These are phyloP conservation scores for Cistogaster globosa DNA, from an alignment of 2,888 invertebrate genomes.

Conservation along the genomic window DNA sequence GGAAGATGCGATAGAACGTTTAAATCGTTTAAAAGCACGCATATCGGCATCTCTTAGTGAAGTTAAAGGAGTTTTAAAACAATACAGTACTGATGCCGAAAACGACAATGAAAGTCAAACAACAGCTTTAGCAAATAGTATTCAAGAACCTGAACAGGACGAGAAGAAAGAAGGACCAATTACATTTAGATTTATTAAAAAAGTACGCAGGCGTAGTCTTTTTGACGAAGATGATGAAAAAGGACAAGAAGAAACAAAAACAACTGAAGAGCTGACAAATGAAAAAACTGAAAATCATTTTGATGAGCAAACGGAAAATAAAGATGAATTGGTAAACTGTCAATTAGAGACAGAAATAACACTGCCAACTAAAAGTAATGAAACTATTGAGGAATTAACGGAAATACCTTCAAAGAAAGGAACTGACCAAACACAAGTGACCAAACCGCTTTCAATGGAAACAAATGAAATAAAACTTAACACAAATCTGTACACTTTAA, in stretches of 20 bases:
- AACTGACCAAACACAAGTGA: background rate
- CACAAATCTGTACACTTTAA: slow-evolving; percentile 23
- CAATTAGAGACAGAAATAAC: background rate
- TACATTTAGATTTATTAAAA: slow-evolving; percentile 80
- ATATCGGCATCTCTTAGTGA: slow-evolving; percentile 81
- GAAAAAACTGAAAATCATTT: background rate
- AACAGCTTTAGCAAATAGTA: background rate
- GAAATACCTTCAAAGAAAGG: background rate
- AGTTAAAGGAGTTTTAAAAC: slow-evolving; percentile 81
- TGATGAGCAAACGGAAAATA: background rate
- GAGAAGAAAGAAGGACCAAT: slow-evolving; percentile 74
- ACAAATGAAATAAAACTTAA: slow-evolving; percentile 3
- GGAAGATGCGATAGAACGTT: slow-evolving; percentile 79
- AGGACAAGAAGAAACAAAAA: slow-evolving; percentile 40
- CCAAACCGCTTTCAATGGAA: background rate
- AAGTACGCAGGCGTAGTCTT: slow-evolving; percentile 79
- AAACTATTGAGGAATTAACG: background rate
- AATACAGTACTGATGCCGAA: slow-evolving; percentile 80
- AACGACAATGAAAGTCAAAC: slow-evolving; percentile 57
- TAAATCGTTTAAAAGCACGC: slow-evolving; percentile 80
- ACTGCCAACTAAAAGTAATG: background rate
- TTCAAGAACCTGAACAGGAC: slow-evolving; percentile 7
- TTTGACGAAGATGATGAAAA: slow-evolving; percentile 78
- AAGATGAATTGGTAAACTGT: slow-evolving; percentile 50
- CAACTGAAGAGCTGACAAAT: background rate